These are phyloP conservation scores for Lordiphosa fenestrarum DNA, from an alignment of 2,888 invertebrate species.

Conservation along the genomic window DNA sequence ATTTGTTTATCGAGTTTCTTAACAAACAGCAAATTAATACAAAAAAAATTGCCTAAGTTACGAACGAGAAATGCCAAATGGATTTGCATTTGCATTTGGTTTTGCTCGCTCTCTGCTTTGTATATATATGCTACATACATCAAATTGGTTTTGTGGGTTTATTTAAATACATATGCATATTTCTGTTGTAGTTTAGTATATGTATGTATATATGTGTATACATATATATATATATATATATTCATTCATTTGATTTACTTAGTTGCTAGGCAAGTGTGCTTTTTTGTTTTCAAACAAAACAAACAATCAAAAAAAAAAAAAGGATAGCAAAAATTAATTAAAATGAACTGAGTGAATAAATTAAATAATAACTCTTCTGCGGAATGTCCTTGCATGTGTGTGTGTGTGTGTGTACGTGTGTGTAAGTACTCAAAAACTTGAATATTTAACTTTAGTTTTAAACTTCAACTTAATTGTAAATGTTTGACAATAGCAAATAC, in stretches of 20 bases:
- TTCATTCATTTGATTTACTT: constrained; percentile 53
- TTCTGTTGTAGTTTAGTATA: constrained; percentile 33
- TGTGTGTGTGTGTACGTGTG: constrained; percentile 9
- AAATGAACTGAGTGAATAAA: constrained; percentile 3
- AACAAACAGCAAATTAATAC: too few relatives aligned
- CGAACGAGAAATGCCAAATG: not conserved
- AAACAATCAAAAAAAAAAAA: constrained; percentile 14
- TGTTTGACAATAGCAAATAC: constrained; percentile 7
- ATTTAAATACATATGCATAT: constrained; percentile 36
- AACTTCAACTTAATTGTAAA: too few relatives aligned
- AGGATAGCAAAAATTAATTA: not conserved
- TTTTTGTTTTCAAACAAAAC: constrained; percentile 25
- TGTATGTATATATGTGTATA: not conserved
- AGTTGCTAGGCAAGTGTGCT: constrained; percentile 35
- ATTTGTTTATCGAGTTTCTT: too few relatives aligned
- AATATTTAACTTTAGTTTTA: constrained; percentile 28
- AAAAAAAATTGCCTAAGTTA: too few relatives aligned
- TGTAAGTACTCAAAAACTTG: constrained; percentile 38
- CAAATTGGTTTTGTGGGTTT: constrained; percentile 3
- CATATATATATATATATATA: constrained; percentile 22
- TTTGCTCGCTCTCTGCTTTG: not conserved
- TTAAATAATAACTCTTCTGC: constrained; percentile 11
- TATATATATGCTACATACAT: not conserved
- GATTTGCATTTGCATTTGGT: not conserved
- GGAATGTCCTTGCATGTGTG: constrained; percentile 35